Conservation (phyloP, 2,888 invertebrate genomes). For the Charanyca ferruginea region DNA sequence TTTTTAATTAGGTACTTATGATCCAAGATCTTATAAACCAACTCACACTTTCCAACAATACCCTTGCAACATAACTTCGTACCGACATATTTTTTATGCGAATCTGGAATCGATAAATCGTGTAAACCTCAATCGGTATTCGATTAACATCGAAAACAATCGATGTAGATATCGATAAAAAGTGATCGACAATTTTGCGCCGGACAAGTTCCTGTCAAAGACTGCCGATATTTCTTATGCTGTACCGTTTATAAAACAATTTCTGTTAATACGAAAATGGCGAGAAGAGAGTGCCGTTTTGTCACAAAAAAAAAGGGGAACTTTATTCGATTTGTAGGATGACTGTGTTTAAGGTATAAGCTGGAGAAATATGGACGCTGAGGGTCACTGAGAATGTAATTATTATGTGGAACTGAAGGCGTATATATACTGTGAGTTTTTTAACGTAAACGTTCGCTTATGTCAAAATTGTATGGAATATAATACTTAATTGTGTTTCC, state of each 20-base stretch:
- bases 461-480: too few species aligned
- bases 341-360: conserved; percentile 21
- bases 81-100: conserved; percentile 41
- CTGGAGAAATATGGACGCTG: conserved; percentile 4
- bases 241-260: conserved; percentile 70
- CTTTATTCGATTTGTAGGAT: conserved; percentile 54
- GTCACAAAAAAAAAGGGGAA: conserved; percentile 63
- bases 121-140: conserved; percentile 55
- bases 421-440: too few species aligned
- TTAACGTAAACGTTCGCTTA: too few species aligned
- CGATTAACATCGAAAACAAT: conserved; percentile 76
- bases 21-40: conserved; percentile 1
- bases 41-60: conserved; percentile 18
- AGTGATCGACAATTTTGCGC: conserved; percentile 70
- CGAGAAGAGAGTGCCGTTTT: conserved; percentile 57
- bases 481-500: too few species aligned
- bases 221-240: conserved; percentile 67
- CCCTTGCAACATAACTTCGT: conserved; percentile 49
- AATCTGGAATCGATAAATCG: conserved; percentile 63
- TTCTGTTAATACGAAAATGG: conserved; percentile 70
- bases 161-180: conserved; percentile 70
- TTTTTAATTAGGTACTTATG: too few species aligned
- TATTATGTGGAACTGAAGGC: too few species aligned
- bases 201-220: conserved; percentile 63
- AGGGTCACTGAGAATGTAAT: neutral